Evolutionary conservation across 2,113 vertebrate species (phyloP).

Genomic region (Campylomormyrus tamandua): DNA sequence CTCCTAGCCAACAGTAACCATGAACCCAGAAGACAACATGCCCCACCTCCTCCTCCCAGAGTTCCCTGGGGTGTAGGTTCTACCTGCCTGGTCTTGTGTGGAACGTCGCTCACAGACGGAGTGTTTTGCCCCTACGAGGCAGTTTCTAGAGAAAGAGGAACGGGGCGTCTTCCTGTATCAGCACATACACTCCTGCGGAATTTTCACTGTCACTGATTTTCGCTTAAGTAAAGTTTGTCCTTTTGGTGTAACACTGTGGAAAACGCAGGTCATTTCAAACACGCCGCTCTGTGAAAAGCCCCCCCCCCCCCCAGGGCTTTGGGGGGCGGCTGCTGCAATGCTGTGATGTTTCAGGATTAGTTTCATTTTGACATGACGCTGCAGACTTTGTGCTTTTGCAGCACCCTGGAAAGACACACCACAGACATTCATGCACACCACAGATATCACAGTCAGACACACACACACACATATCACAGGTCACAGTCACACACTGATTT

Average conservation of each 20-base stretch:
- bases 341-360: neutral
- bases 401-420: neutral
- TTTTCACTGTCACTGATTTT: neutral
- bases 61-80: neutral
- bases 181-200: neutral
- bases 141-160: neutral
- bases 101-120: neutral
- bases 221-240: neutral
- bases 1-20: neutral
- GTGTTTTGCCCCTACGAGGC: neutral
- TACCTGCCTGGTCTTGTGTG: neutral
- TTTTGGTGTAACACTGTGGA: neutral
- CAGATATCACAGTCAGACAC: neutral
- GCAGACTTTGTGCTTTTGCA: neutral
- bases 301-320: neutral
- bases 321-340: neutral
- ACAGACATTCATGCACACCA: neutral
- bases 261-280: neutral
- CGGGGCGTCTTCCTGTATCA: neutral
- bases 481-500: neutral
- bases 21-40: neutral
- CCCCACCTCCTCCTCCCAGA: neutral
- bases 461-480: neutral
- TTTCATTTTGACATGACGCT: neutral
- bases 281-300: neutral